A percentile compares a stretch with the other conserved stretches of the same genome.
phyloP scores from a whole-genome alignment of 2,888 invertebrate species.

The Anoncus sp. region DNA sequence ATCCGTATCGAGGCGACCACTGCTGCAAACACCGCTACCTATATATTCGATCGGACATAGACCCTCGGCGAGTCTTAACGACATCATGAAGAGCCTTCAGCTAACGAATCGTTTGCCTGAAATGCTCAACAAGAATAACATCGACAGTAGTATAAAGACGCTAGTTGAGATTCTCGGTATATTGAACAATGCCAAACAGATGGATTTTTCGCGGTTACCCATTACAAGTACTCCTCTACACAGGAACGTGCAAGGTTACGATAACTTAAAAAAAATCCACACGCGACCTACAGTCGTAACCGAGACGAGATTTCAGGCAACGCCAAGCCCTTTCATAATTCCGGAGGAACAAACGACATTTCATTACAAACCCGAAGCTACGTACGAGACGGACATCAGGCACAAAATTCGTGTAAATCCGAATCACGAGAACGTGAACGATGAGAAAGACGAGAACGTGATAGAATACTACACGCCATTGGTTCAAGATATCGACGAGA shows the following conservation, averaged over 20 bases:
- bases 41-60: conserved; percentile 70
- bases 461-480: conserved; percentile 76
- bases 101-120: conserved; percentile 91
- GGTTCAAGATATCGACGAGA: conserved; percentile 72
- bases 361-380: conserved; percentile 39
- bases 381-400: conserved; percentile 63
- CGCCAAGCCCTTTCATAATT: conserved; percentile 68
- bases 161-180: conserved; percentile 90
- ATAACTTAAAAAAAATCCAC: conserved; percentile 62
- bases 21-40: conserved; percentile 5
- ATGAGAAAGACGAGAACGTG: conserved; percentile 68
- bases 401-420: conserved; percentile 44
- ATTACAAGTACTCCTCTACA: background rate
- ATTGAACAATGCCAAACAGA: conserved; percentile 84
- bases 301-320: conserved; percentile 76
- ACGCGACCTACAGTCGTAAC: conserved; percentile 77
- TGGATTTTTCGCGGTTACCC: conserved; percentile 75
- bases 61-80: conserved; percentile 83
- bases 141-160: conserved; percentile 91
- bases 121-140: conserved; percentile 90
- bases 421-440: conserved; percentile 57
- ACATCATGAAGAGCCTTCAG: conserved; percentile 89
- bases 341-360: conserved; percentile 36
- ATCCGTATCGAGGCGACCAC: conserved; percentile 35
- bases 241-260: conserved; percentile 40